phyloP scores from a whole-genome alignment of 2,888 invertebrate genomes.

The Nebria salina region DNA sequence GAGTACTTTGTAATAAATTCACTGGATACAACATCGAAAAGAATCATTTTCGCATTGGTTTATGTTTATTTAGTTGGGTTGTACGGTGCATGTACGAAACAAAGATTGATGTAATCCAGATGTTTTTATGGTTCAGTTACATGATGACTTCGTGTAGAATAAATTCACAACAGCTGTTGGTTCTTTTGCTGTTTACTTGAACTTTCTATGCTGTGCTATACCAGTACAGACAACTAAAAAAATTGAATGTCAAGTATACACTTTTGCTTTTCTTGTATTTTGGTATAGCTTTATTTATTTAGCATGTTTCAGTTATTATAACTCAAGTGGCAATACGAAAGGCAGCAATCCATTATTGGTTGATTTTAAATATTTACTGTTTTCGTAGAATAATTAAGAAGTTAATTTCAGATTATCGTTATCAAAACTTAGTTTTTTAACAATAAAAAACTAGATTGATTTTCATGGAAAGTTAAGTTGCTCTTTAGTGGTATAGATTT shows the following conservation, averaged over 20 bases:
- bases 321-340: not conserved
- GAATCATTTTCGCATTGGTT: slow-evolving; percentile 11
- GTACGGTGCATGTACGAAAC: slow-evolving; percentile 20
- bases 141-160: slow-evolving; percentile 33
- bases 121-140: slow-evolving; percentile 32
- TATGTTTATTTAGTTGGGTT: slow-evolving; percentile 36
- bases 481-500: too few relatives aligned
- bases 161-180: slow-evolving; percentile 41
- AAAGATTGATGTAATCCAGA: slow-evolving; percentile 44
- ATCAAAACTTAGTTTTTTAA: too few relatives aligned
- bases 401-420: too few relatives aligned
- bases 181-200: slow-evolving; percentile 1
- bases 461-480: too few relatives aligned
- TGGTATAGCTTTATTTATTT: not conserved
- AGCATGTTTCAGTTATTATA: not conserved
- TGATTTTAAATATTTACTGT: too few relatives aligned
- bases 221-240: slow-evolving; percentile 32
- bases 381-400: too few relatives aligned
- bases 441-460: too few relatives aligned
- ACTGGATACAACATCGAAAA: too few relatives aligned
- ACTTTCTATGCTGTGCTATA: not conserved
- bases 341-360: too few relatives aligned
- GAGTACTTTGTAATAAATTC: too few relatives aligned
- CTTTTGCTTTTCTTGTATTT: not conserved
- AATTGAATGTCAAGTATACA: not conserved